A percentile compares a stretch with the other conserved stretches of the same genome.
Conservation (phyloP, 2,888 invertebrate genomes). For the Spodoptera picta region DNA sequence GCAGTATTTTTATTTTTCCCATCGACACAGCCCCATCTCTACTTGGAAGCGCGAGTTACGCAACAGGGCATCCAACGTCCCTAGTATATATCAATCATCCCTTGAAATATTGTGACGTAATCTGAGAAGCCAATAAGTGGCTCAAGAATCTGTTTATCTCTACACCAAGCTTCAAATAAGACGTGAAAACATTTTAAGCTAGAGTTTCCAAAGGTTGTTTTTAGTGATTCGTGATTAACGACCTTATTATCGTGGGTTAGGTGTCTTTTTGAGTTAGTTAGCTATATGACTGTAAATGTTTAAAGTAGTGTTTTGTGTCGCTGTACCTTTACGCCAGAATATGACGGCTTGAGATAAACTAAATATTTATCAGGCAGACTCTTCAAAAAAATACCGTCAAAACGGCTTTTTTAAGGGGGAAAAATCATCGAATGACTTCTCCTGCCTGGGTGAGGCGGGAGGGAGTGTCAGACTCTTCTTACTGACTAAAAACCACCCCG, state of each 20-base stretch:
- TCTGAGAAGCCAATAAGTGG: conserved; percentile 68
- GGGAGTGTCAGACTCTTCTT: too few relatives aligned
- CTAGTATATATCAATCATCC: conserved; percentile 65
- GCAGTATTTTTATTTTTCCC: too few relatives aligned
- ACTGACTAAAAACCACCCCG: too few relatives aligned
- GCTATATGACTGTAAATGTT: too few relatives aligned
- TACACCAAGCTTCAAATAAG: conserved; percentile 24
- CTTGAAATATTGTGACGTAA: conserved; percentile 62
- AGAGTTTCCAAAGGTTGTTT: conserved; percentile 1
- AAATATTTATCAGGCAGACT: too few relatives aligned
- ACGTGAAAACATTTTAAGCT: conserved; percentile 16
- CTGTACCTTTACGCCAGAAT: too few relatives aligned
- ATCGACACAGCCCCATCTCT: conserved; percentile 48
- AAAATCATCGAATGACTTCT: too few relatives aligned
- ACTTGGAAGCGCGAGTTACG: conserved; percentile 45
- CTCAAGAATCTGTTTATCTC: conserved; percentile 58
- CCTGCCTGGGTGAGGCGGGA: too few relatives aligned
- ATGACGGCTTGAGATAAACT: too few relatives aligned
- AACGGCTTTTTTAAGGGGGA: too few relatives aligned
- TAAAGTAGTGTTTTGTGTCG: too few relatives aligned
- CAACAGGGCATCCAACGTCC: conserved; percentile 33
- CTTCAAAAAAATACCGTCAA: too few relatives aligned
- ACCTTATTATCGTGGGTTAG: neutral
- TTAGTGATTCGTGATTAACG: neutral
- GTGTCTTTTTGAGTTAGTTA: neutral